phyloP scores from a whole-genome alignment of 2,888 invertebrate genomes.

The Romanomermis culicivorax region DNA sequence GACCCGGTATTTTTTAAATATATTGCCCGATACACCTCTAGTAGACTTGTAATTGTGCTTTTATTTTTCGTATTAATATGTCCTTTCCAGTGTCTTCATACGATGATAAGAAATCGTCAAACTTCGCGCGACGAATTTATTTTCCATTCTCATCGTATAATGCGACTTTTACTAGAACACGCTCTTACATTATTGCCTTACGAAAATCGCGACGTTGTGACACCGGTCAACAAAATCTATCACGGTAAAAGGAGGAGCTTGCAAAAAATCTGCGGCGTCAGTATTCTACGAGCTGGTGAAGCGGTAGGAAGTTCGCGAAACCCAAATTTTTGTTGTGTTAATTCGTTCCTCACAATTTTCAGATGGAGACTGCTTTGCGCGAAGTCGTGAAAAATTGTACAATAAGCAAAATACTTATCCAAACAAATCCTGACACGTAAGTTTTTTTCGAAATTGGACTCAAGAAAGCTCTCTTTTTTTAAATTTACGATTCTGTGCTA shows the following conservation, averaged over 20 bases:
- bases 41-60: too few relatives aligned
- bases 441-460: not conserved
- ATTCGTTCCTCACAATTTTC: not conserved
- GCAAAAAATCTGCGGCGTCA: constrained; percentile 67
- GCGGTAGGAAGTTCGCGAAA: constrained; percentile 34
- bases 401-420: constrained; percentile 95
- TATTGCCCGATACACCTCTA: too few relatives aligned
- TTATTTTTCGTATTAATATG: too few relatives aligned
- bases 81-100: constrained; percentile 77
- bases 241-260: constrained; percentile 12
- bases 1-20: too few relatives aligned
- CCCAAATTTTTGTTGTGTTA: not conserved
- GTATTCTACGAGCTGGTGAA: constrained; percentile 88
- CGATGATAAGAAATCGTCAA: constrained; percentile 84
- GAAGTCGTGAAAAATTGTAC: constrained; percentile 93
- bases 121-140: constrained; percentile 93
- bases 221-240: constrained; percentile 7
- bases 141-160: constrained; percentile 90
- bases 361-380: constrained; percentile 89
- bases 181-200: constrained; percentile 72
- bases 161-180: constrained; percentile 84
- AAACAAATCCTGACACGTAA: constrained; percentile 74
- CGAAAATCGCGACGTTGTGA: constrained; percentile 49
- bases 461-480: too few relatives aligned
- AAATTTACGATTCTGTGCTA: too few relatives aligned